Base-by-base conservation (phyloP, 2,113 vertebrate genomes). In the Arizona elegans region DNA sequence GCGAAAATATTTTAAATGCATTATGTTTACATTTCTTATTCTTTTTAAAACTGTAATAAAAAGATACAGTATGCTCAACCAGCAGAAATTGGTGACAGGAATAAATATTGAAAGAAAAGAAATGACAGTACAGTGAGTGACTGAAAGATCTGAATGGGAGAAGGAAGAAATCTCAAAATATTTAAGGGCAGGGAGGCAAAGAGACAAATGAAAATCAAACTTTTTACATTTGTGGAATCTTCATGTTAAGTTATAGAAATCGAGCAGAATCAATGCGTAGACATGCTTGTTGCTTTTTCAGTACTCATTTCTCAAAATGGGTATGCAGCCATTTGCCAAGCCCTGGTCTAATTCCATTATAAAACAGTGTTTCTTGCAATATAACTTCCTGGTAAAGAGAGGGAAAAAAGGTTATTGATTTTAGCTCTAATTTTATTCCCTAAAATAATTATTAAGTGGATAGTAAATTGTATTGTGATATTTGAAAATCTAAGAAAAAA, bases 321-420 rank as follows among this genome's bases (percentile, higher is more conserved):
- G 87, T 85, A 1, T 93, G 91, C 26, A 26, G 91, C 96, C 87
- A 65, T 93, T 96, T 96, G 91, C 96, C 93, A 52, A 89, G 88
- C 47, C 54, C 53, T 50, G 75, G 86, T 0, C 0, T 38, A 91
- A 96, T 93, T 92, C 96, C 70, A 89, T 91, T 90, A 21, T 94
- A 95, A 93, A 96, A 92, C 6, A 95, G 17, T 33, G 90, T 2
- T 13, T 96, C 90, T 12, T 93, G 88, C 50, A 96, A 17, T 21
- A 93, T 93, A 52, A 54, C 96, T 4, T 91, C 89, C 94, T 96
- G 90, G 47, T 92, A 91, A 19, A 91, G 93, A 17, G 29, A 70
- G 52, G 52, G 50, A 59, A 88, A 89, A 19, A 47, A 81, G 15
- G 3, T 38, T 21, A 2, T 91, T 17, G 90, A 90, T 92, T 90